Percentiles rank a stretch among this genome's conserved stretches.
Conservation (phyloP, 1,140 invertebrate species). For the Drosophila neocordata region DNA sequence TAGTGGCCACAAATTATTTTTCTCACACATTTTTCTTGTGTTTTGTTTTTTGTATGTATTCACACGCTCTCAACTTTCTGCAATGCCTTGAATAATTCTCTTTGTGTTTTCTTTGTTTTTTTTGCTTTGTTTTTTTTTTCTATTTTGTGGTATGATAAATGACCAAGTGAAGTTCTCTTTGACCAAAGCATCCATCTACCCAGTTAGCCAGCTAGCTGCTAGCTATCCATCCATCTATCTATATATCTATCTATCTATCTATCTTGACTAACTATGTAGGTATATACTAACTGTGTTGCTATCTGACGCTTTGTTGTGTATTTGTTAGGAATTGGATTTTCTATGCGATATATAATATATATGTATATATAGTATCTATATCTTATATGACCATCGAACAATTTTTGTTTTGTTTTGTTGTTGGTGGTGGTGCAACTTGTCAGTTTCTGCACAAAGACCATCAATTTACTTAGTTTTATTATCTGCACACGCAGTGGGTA, state of each 20-base stretch:
- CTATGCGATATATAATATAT: slow-evolving; percentile 21
- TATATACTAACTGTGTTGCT: slow-evolving; percentile 42
- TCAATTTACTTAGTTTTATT: slow-evolving; percentile 81
- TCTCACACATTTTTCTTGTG: slow-evolving; percentile 10
- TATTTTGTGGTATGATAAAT: slow-evolving; percentile 59
- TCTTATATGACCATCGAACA: slow-evolving; percentile 69
- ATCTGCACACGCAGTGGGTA: slow-evolving; percentile 73
- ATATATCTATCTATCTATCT: slow-evolving; percentile 40
- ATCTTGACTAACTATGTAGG: slow-evolving; percentile 38
- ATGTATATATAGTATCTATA: slow-evolving; percentile 20
- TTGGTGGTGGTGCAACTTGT: slow-evolving; percentile 60
- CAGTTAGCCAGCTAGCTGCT: slow-evolving; percentile 3
- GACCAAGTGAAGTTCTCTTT: slow-evolving; percentile 35
- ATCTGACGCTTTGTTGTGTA: slow-evolving; percentile 37
- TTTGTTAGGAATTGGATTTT: slow-evolving; percentile 51
- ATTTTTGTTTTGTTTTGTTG: slow-evolving; percentile 44
- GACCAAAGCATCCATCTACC: slow-evolving; percentile 40
- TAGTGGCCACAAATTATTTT: neutral
- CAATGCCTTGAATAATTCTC: slow-evolving; percentile 12
- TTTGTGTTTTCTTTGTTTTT: slow-evolving; percentile 24
- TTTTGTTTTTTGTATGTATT: neutral
- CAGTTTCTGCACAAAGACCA: slow-evolving; percentile 78
- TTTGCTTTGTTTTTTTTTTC: slow-evolving; percentile 39
- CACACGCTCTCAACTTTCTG: slow-evolving; percentile 21
- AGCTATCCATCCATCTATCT: slow-evolving; percentile 20